These are phyloP conservation scores for Ichneumoninae sp. DNA, from an alignment of 2,888 invertebrate genomes.

Conservation along the genomic window DNA sequence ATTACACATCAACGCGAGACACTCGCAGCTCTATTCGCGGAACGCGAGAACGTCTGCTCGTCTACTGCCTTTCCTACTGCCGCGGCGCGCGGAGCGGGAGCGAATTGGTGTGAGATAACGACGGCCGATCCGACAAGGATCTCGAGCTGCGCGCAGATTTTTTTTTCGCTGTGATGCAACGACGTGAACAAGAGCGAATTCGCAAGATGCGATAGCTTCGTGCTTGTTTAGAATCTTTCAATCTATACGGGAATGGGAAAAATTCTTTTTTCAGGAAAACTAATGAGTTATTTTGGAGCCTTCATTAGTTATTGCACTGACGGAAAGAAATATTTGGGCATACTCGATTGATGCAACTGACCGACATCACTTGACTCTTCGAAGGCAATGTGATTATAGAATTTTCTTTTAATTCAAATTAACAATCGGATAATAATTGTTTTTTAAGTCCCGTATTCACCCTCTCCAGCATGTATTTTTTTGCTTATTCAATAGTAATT, in stretches of 20 bases:
- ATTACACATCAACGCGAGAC: conserved; percentile 50
- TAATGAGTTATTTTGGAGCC: not conserved
- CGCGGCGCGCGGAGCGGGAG: not conserved
- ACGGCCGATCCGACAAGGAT: not conserved
- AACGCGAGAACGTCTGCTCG: conserved; percentile 26
- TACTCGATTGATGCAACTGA: not conserved
- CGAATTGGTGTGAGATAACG: not conserved
- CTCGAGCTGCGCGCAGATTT: not conserved
- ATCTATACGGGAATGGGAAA: not conserved
- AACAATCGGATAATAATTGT: not conserved
- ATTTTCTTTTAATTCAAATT: not conserved
- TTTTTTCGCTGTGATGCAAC: not conserved
- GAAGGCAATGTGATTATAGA: not conserved
- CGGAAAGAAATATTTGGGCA: not conserved
- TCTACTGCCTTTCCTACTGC: conserved; percentile 29
- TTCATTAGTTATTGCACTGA: not conserved
- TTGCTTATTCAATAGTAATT: not conserved
- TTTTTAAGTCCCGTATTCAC: not conserved
- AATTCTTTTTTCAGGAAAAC: not conserved
- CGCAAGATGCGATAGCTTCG: not conserved
- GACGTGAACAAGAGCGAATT: not conserved
- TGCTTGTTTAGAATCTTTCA: not conserved
- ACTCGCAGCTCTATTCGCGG: conserved; percentile 47
- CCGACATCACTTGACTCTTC: too few species aligned
- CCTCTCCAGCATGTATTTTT: not conserved